Conservation (phyloP, 2,797 vertebrate genomes). For the Toxotes lorentzi region DNA sequence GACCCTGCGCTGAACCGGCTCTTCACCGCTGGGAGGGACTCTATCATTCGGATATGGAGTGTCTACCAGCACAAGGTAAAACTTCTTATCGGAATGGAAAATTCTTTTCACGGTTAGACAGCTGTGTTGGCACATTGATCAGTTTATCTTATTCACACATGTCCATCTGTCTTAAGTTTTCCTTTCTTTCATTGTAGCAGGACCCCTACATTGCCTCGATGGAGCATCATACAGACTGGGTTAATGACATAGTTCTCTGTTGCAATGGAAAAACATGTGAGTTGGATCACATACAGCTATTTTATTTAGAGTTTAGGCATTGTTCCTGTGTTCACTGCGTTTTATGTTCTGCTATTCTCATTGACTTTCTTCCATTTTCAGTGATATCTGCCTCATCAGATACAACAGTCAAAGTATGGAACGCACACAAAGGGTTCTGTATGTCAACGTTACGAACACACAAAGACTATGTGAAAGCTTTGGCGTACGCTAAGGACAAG, state of each 20-base stretch:
- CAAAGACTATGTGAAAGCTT: constrained; percentile 99
- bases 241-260: constrained; percentile 99
- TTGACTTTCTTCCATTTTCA: constrained; percentile 69
- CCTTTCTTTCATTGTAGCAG: constrained; percentile 87
- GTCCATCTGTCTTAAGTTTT: background rate
- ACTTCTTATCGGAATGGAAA: background rate
- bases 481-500: constrained; percentile 99
- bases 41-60: constrained; percentile 99
- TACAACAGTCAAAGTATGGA: constrained; percentile 99
- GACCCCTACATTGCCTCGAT: constrained; percentile 99
- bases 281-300: constrained; percentile 51
- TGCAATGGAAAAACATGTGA: constrained; percentile 98
- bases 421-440: constrained; percentile 99
- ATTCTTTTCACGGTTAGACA: background rate
- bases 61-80: constrained; percentile 98
- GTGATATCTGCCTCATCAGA: constrained; percentile 99
- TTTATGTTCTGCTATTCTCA: background rate
- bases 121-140: background rate
- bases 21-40: constrained; percentile 97
- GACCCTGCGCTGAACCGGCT: constrained; percentile 96
- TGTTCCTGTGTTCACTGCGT: background rate
- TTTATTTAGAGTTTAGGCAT: background rate
- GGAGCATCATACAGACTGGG: constrained; percentile 99
- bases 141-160: background rate
- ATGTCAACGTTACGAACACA: constrained; percentile 99